Evolutionary conservation across 2,797 vertebrate species (phyloP), one percentile per base, ranked within the genome.

Genomic region (Zenarchopterus dispar): DNA sequence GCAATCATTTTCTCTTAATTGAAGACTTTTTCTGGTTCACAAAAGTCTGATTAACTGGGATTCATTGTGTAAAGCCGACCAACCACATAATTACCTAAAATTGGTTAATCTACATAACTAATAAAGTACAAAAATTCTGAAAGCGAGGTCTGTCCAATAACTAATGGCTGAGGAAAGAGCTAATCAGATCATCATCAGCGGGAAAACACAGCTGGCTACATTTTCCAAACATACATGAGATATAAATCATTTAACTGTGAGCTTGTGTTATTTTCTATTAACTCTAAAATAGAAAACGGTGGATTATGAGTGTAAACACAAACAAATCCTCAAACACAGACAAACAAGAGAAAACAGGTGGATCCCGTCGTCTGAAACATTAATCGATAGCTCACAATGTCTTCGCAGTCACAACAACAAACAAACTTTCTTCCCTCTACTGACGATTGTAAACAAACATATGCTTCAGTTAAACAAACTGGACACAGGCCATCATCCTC

Each of bases 271-370:
- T 7, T n/a, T 8, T 24, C 48, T 24, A 26, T 26, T 46, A 18
- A n/a, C 39, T 18, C 41, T 28, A 39, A 45, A 53, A 16, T 1
- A 39, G 13, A 39, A 39, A 39, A 39, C 36, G 5, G 36, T 1
- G 36, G 36, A 0, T 39, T 39, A 0, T 15, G 5, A 0, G 50
- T 1, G 1, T 31, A 33, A 52, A 48, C 58, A 46, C 22, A 7
- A 54, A 39, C 33, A 39, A 41, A n/a, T 47, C 19, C 36, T n/a
- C 43, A 28, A 42, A 50, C 26, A 62, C 28, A 59, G 59, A 22
- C 53, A 49, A 9, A 59, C 33, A 61, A 24, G 62, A 65, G 54
- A 53, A 57, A 80, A 63, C 73, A 82, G 60, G 68, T 78, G 70
- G 73, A 36, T 48, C 52, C 55, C 54, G 65, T 44, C 50, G 23